phyloP scores from a whole-genome alignment of 2,797 vertebrate genomes.

The Neolamprologus multifasciatus region DNA sequence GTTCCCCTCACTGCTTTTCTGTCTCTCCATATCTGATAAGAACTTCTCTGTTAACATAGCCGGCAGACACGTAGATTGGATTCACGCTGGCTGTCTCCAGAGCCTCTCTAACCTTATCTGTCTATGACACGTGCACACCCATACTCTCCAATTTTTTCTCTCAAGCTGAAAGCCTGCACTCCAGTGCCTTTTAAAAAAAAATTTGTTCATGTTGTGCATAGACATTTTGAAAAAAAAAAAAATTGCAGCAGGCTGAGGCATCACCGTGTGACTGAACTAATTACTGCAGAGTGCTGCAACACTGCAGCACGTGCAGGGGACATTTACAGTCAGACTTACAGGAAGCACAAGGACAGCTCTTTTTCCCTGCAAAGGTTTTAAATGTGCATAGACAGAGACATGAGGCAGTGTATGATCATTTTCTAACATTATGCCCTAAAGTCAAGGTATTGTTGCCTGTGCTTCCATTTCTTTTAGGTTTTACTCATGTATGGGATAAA shows the following conservation, averaged over 20 bases:
- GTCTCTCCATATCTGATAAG: slow-evolving; percentile 50
- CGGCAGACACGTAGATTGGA: slow-evolving; percentile 38
- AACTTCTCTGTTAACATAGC: slow-evolving; percentile 39
- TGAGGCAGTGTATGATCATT: background rate
- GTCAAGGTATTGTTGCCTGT: slow-evolving; percentile 15
- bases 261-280: background rate
- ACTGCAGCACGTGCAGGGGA: slow-evolving; percentile 36
- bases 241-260: background rate
- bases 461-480: background rate
- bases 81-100: background rate
- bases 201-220: background rate
- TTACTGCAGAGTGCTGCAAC: slow-evolving; percentile 52
- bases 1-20: background rate
- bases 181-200: fast-evolving
- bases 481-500: background rate
- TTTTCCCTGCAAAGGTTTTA: background rate
- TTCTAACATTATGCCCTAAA: slow-evolving; percentile 7
- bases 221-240: background rate
- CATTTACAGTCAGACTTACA: background rate
- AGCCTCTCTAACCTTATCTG: slow-evolving; percentile 30
- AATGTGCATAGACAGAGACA: background rate
- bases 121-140: background rate
- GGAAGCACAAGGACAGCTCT: slow-evolving; percentile 1
- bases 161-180: background rate
- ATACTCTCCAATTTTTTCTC: background rate